Evolutionary conservation across 2,113 vertebrate species (phyloP).

Genomic region (Thomomys bottae): DNA sequence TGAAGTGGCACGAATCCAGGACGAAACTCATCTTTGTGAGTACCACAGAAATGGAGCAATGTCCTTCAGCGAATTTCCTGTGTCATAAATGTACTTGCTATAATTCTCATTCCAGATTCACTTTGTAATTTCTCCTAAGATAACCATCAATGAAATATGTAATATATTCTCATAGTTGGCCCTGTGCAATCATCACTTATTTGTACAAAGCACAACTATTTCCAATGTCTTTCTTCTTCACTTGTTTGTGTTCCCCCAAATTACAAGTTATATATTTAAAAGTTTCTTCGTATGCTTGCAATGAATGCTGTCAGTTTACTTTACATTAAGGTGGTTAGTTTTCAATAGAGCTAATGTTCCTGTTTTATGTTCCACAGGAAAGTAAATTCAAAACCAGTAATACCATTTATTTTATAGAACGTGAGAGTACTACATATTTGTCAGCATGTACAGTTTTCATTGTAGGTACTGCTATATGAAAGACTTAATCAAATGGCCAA

Average conservation of each 20-base stretch:
- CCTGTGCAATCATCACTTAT: neutral
- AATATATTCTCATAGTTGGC: neutral
- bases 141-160: constrained; percentile 41
- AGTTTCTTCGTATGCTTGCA: constrained; percentile 38
- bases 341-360: neutral
- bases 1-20: constrained; percentile 68
- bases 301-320: constrained; percentile 8
- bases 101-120: constrained; percentile 52
- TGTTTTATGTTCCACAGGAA: neutral
- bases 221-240: neutral
- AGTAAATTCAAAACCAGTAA: constrained; percentile 6
- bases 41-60: constrained; percentile 44
- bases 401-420: neutral
- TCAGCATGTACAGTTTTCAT: neutral
- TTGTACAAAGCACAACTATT: neutral
- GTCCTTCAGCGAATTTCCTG: constrained; percentile 31
- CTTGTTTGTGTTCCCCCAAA: constrained; percentile 30
- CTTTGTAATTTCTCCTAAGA: neutral
- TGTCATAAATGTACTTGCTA: constrained; percentile 5
- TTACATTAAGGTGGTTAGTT: neutral
- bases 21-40: neutral
- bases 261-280: constrained; percentile 52
- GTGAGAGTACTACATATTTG: neutral
- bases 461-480: neutral
- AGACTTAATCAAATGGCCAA: neutral